These are phyloP conservation scores for Xanthorhoe spadicearia DNA, from an alignment of 2,888 invertebrate species.

Conservation along the genomic window DNA sequence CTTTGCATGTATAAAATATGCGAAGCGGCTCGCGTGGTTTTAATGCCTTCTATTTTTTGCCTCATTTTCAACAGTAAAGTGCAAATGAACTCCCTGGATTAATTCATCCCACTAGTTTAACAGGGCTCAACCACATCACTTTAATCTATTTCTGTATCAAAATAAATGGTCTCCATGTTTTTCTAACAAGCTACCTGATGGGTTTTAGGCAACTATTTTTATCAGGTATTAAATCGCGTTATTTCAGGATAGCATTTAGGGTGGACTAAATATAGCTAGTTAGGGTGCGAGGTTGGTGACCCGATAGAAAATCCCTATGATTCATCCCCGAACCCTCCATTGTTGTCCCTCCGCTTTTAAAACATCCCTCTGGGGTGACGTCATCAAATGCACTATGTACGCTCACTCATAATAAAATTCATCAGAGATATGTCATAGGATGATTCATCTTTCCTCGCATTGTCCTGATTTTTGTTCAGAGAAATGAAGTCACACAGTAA, in stretches of 20 bases:
- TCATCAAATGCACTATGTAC: conserved; percentile 68
- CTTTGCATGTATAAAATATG: conserved; percentile 58
- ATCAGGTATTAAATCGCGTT: conserved; percentile 49
- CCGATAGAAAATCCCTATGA: conserved; percentile 77
- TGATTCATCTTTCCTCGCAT: conserved; percentile 64
- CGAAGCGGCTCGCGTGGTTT: conserved; percentile 50
- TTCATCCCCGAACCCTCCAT: conserved; percentile 79
- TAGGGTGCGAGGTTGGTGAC: conserved; percentile 74
- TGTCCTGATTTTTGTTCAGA: conserved; percentile 58
- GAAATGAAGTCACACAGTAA: conserved; percentile 37
- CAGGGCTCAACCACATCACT: conserved; percentile 23
- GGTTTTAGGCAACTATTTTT: conserved; percentile 46
- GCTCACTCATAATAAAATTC: conserved; percentile 62
- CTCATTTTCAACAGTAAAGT: conserved; percentile 51
- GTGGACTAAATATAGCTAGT: conserved; percentile 67
- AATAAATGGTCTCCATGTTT: conserved; percentile 45
- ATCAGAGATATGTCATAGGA: conserved; percentile 65
- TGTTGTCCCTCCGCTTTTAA: conserved; percentile 67
- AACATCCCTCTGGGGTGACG: conserved; percentile 73
- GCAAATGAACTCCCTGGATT: conserved; percentile 37
- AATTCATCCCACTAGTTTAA: conserved; percentile 34
- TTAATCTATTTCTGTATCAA: conserved; percentile 44
- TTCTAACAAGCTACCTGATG: conserved; percentile 45
- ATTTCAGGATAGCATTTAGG: conserved; percentile 59
- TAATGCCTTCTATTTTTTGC: conserved; percentile 40